These are phyloP conservation scores for Neotoma lepida DNA, from an alignment of 2,113 vertebrate species.

Conservation along the genomic window DNA sequence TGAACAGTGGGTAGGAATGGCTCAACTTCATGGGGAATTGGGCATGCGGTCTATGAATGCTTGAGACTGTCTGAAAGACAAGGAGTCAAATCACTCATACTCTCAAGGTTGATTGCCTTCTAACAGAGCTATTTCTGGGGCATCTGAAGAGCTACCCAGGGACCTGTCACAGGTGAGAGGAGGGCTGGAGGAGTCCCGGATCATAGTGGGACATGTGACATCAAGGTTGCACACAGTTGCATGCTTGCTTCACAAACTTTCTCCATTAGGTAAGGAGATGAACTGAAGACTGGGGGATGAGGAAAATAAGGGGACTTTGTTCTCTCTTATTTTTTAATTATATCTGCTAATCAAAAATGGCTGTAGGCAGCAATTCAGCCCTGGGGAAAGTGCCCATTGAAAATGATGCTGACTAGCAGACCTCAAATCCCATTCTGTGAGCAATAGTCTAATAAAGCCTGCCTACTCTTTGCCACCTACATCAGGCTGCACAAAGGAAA, in stretches of 20 bases:
- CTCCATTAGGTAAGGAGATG: not conserved
- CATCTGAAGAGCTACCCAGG: not conserved
- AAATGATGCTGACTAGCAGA: slow-evolving; percentile 61
- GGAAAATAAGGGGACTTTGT: slow-evolving; percentile 26
- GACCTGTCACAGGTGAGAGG: not conserved
- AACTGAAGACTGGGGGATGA: not conserved
- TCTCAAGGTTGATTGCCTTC: slow-evolving; percentile 44
- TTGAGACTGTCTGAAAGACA: not conserved
- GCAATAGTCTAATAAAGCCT: slow-evolving; percentile 37
- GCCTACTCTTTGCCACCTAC: slow-evolving; percentile 52
- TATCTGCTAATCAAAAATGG: slow-evolving; percentile 56
- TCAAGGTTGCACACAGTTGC: not conserved
- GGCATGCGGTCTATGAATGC: not conserved
- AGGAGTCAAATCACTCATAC: not conserved
- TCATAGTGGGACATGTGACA: not conserved
- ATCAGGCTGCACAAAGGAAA: slow-evolving; percentile 48
- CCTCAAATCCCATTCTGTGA: slow-evolving; percentile 53
- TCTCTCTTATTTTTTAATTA: slow-evolving; percentile 57
- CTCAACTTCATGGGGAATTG: not conserved
- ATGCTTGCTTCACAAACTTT: not conserved
- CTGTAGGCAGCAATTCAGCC: slow-evolving; percentile 30
- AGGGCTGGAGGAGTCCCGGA: not conserved
- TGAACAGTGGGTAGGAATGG: fast-evolving
- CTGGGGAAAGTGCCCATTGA: slow-evolving; percentile 65
- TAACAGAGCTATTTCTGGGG: slow-evolving; percentile 60